Evolutionary conservation across 2,888 invertebrate species (phyloP).

Genomic region (Pherbina coryleti): DNA sequence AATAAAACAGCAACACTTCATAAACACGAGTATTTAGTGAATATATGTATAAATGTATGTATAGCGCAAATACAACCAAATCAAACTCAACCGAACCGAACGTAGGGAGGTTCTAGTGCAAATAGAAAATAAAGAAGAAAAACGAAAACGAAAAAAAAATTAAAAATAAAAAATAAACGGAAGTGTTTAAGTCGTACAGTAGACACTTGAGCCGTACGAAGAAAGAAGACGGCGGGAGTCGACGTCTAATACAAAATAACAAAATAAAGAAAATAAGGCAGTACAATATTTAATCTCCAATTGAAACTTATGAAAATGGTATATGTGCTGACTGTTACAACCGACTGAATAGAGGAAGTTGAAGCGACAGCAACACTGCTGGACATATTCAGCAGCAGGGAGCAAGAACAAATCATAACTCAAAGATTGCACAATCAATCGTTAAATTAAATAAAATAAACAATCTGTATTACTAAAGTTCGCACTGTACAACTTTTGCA

Average conservation of each 20-base stretch:
- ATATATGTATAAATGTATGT: constrained; percentile 44
- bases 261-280: not conserved
- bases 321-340: constrained; percentile 1
- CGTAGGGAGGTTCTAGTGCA: constrained; percentile 43
- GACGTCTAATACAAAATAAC: no score
- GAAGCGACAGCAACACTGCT: not conserved
- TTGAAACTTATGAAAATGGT: not conserved
- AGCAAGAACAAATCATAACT: no score
- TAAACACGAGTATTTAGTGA: constrained; percentile 22
- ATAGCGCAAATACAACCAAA: constrained; percentile 31
- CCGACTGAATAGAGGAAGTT: constrained; percentile 11
- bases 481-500: no score
- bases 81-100: constrained; percentile 12
- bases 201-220: constrained; percentile 7
- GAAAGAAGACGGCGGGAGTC: not conserved
- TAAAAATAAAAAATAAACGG: constrained; percentile 52
- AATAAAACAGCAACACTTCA: constrained; percentile 9
- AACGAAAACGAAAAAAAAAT: constrained; percentile 15
- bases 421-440: no score
- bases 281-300: not conserved
- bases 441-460: no score
- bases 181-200: constrained; percentile 54
- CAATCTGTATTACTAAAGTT: no score
- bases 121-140: constrained; percentile 37
- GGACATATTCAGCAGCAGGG: not conserved